Evolutionary conservation across 2,797 vertebrate genomes (phyloP).

Genomic region (Centroberyx gerrardi): DNA sequence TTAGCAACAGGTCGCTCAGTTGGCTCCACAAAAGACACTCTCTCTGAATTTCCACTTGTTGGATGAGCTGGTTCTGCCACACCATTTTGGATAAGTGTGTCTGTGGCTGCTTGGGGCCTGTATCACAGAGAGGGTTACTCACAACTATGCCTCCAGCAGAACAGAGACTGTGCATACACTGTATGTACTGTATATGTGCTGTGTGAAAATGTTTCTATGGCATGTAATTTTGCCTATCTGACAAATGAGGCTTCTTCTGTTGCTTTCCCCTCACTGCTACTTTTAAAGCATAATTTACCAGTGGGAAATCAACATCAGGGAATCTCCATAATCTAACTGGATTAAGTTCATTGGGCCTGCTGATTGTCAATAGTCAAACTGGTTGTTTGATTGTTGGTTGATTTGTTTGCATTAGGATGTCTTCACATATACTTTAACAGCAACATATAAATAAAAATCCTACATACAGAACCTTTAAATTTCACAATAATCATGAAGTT

Average conservation of each 20-base stretch:
- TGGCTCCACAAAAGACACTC: conserved; percentile 1
- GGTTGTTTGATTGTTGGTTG: neutral
- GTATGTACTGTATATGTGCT: neutral
- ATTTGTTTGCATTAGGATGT: neutral
- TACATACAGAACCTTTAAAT: conserved; percentile 18
- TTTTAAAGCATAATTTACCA: neutral
- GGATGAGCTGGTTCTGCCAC: neutral
- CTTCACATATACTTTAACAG: neutral
- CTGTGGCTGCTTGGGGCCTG: conserved; percentile 46
- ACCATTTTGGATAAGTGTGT: conserved; percentile 22
- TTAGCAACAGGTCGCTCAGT: conserved; percentile 13
- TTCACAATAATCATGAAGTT: conserved; percentile 1
- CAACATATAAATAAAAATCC: neutral
- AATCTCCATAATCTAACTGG: neutral
- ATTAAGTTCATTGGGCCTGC: neutral
- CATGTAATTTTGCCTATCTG: neutral
- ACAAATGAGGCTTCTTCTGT: neutral
- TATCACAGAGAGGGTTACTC: conserved; percentile 33
- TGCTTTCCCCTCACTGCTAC: neutral
- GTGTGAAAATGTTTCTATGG: neutral
- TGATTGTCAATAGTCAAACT: neutral
- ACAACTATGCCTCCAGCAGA: conserved; percentile 1
- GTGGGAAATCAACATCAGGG: neutral
- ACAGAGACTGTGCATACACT: neutral
- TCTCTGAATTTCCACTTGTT: conserved; percentile 14